phyloP scores from a whole-genome alignment of 2,797 vertebrate species.

The Pterois miles region DNA sequence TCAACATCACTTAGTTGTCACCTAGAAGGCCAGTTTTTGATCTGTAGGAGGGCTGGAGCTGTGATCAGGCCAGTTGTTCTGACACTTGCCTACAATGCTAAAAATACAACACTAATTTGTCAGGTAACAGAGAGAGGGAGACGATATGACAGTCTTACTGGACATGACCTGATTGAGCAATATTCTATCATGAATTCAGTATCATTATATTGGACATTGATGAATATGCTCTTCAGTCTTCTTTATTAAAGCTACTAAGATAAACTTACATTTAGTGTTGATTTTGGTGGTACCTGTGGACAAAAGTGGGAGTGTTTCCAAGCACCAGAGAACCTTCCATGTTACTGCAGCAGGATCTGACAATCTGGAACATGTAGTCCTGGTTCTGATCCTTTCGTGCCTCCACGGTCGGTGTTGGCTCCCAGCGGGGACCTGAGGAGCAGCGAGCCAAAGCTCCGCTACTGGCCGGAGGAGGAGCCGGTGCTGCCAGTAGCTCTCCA shows the following conservation, averaged over 20 bases:
- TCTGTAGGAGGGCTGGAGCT: constrained; percentile 46
- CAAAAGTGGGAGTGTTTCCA: no score
- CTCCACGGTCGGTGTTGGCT: no score
- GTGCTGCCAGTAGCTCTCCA: no score
- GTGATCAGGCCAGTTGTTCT: constrained; percentile 22
- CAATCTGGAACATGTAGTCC: no score
- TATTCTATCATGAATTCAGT: background rate
- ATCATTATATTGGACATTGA: background rate
- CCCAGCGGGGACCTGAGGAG: no score
- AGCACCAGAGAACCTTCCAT: no score
- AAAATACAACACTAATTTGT: constrained; percentile 72
- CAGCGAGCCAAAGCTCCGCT: no score
- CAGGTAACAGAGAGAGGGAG: constrained; percentile 34
- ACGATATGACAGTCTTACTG: constrained; percentile 33
- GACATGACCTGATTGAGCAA: background rate
- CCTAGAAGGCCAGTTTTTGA: constrained; percentile 17
- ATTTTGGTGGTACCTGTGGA: no score
- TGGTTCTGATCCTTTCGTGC: no score
- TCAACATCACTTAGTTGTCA: constrained; percentile 46
- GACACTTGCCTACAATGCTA: constrained; percentile 52
- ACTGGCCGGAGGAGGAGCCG: no score
- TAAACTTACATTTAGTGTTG: no score
- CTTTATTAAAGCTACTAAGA: fast-evolving
- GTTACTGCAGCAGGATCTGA: no score
- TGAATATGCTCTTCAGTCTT: background rate